A percentile compares a stretch with the other conserved stretches of the same genome.
These are phyloP conservation scores for Listronotus bonariensis DNA, from an alignment of 1,140 invertebrate species.

Conservation along the genomic window DNA sequence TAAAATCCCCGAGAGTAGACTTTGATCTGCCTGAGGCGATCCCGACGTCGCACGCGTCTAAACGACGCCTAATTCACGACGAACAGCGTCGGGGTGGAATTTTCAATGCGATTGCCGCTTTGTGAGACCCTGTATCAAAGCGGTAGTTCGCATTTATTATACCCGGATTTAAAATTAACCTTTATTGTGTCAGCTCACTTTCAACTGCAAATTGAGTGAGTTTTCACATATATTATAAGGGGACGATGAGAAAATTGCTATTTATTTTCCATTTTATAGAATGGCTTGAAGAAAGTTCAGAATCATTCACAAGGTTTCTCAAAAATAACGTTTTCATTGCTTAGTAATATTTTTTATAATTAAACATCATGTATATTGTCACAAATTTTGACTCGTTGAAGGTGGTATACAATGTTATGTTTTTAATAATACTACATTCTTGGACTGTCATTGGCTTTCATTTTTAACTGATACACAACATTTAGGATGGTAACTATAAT, in stretches of 20 bases:
- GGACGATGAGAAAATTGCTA: not conserved
- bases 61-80: conserved; percentile 46
- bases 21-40: conserved; percentile 40
- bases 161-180: conserved; percentile 52
- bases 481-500: no score
- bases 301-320: conserved; percentile 2
- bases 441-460: no score
- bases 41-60: conserved; percentile 41
- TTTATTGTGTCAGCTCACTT: conserved; percentile 44
- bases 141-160: conserved; percentile 43
- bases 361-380: no score
- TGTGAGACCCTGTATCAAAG: conserved; percentile 46
- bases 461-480: no score
- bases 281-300: no score
- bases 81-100: conserved; percentile 51
- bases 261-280: not conserved
- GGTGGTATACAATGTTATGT: no score
- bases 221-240: conserved; percentile 1
- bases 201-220: conserved; percentile 18
- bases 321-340: no score
- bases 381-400: no score
- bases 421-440: no score
- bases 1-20: conserved; percentile 36
- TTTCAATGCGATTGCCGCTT: conserved; percentile 52
- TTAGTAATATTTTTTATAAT: no score